Evolutionary conservation across 2,797 vertebrate genomes (phyloP).

Genomic region (Poecile montanus): DNA sequence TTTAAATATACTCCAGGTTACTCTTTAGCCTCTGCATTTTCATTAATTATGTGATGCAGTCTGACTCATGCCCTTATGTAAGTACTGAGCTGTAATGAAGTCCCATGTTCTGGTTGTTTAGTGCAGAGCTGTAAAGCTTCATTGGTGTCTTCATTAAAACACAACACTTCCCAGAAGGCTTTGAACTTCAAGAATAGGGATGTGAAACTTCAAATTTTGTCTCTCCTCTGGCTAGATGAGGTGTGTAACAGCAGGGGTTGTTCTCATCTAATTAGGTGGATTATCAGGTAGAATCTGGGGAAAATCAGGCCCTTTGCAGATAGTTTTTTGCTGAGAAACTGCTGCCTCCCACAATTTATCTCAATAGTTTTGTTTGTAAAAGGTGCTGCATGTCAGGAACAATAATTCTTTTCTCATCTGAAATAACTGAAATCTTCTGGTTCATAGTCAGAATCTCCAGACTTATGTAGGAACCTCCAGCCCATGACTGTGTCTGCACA

Average conservation of each 20-base stretch:
- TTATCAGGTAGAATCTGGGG: neutral
- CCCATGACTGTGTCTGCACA: neutral
- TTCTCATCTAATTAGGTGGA: neutral
- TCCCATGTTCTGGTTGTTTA: neutral
- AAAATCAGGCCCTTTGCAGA: neutral
- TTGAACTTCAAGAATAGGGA: neutral
- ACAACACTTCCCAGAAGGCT: neutral
- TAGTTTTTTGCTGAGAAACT: neutral
- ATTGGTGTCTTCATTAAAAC: neutral
- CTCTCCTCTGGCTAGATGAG: neutral
- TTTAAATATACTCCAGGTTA: neutral
- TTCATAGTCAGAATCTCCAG: neutral
- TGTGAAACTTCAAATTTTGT: neutral
- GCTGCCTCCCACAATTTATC: neutral
- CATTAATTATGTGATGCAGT: neutral
- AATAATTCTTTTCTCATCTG: neutral
- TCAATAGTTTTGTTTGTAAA: neutral
- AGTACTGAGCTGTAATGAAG: neutral
- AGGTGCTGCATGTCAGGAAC: neutral
- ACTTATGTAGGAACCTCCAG: neutral
- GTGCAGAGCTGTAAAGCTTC: neutral
- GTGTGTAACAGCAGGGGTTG: neutral
- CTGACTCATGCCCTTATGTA: constrained; percentile 2
- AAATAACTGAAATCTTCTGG: neutral
- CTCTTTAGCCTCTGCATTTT: neutral